Conservation (phyloP, 2,113 vertebrate species). For the Cebus imitator region DNA sequence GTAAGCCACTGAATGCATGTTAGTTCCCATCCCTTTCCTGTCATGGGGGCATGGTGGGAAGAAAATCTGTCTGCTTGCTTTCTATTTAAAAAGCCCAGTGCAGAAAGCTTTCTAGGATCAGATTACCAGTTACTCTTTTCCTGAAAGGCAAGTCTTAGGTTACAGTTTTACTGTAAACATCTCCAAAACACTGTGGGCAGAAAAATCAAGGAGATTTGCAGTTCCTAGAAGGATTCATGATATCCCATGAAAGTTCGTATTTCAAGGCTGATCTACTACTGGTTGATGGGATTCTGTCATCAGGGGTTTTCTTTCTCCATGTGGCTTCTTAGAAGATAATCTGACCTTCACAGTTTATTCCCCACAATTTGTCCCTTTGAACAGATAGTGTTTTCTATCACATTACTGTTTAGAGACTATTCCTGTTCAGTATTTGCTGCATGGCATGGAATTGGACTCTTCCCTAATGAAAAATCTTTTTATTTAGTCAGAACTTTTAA, state of each 20-base stretch:
- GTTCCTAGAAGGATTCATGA: slow-evolving; percentile 56
- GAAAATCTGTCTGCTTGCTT: background rate
- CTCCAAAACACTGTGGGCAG: slow-evolving; percentile 51
- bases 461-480: background rate
- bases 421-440: background rate
- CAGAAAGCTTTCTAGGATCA: slow-evolving; percentile 56
- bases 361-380: slow-evolving; percentile 42
- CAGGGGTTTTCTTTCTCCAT: slow-evolving; percentile 49
- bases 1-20: background rate
- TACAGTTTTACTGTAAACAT: slow-evolving; percentile 48
- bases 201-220: slow-evolving; percentile 71
- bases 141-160: slow-evolving; percentile 47
- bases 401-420: background rate
- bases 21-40: background rate
- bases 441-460: background rate
- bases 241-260: slow-evolving; percentile 47
- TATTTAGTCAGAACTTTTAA: slow-evolving; percentile 7
- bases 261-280: slow-evolving; percentile 54
- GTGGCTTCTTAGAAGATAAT: slow-evolving; percentile 57
- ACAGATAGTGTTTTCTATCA: background rate
- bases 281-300: slow-evolving; percentile 52
- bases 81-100: slow-evolving; percentile 26
- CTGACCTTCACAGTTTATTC: slow-evolving; percentile 56
- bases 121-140: slow-evolving; percentile 61
- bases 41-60: background rate